Conservation (phyloP, 2,797 vertebrate genomes). For the Naso thynnoides region DNA sequence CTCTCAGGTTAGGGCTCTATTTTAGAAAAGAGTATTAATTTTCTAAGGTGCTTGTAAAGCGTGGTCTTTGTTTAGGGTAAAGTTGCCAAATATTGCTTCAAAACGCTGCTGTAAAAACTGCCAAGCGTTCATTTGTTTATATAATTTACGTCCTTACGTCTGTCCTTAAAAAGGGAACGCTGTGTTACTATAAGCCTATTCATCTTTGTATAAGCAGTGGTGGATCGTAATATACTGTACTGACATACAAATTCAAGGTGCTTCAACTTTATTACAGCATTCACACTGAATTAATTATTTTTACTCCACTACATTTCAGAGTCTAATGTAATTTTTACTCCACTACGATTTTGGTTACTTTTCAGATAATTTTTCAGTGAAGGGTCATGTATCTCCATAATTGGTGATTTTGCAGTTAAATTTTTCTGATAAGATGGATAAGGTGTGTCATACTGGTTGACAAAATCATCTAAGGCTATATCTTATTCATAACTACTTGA, state of each 20-base stretch:
- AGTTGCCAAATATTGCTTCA: background rate
- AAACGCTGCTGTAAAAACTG: background rate
- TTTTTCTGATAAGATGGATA: background rate
- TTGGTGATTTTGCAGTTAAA: too few species aligned
- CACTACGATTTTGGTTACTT: background rate
- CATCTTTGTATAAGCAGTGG: background rate
- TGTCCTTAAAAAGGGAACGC: background rate
- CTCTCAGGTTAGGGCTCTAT: background rate
- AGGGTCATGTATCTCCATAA: background rate
- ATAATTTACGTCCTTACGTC: constrained; percentile 4
- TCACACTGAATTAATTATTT: too few species aligned
- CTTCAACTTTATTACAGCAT: too few species aligned
- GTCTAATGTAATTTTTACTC: background rate
- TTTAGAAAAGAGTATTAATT: background rate
- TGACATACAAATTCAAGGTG: too few species aligned
- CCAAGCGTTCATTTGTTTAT: background rate
- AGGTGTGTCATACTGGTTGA: background rate
- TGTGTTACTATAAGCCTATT: background rate
- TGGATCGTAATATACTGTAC: background rate
- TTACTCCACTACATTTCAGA: background rate
- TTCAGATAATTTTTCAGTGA: background rate
- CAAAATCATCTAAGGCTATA: too few species aligned
- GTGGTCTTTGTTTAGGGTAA: background rate
- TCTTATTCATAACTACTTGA: too few species aligned
- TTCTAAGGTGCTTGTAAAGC: background rate